phyloP scores from a whole-genome alignment of 2,888 invertebrate species.

The Zootermopsis nevadensis region DNA sequence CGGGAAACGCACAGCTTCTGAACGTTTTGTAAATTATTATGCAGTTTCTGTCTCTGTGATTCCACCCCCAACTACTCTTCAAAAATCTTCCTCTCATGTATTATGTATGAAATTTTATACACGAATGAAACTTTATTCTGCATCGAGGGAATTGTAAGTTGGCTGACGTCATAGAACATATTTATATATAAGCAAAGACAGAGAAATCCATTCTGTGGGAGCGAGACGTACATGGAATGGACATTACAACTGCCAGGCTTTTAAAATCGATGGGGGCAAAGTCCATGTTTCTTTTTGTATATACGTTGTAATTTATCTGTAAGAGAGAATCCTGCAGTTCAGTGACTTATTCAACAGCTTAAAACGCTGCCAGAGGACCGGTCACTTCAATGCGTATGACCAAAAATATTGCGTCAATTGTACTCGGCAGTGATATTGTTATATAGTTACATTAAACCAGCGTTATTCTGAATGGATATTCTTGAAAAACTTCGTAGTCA shows the following conservation, averaged over 20 bases:
- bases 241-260: not conserved
- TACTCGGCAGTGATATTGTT: too few relatives aligned
- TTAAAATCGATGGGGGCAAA: not conserved
- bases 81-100: constrained; percentile 40
- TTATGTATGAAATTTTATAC: constrained; percentile 50
- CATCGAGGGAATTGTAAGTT: constrained; percentile 47
- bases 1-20: constrained; percentile 12
- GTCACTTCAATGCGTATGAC: too few relatives aligned
- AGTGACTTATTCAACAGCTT: not conserved
- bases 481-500: too few relatives aligned
- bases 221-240: not conserved
- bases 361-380: too few relatives aligned
- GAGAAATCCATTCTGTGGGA: not conserved
- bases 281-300: not conserved
- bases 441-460: too few relatives aligned
- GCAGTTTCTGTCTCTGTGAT: constrained; percentile 31
- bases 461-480: too few relatives aligned
- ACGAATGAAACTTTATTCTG: constrained; percentile 47
- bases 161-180: constrained; percentile 31
- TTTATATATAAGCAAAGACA: constrained; percentile 18
- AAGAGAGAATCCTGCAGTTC: not conserved
- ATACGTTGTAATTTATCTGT: not conserved
- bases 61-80: constrained; percentile 5
- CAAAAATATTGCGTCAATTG: too few relatives aligned
- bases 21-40: constrained; percentile 41